Base-by-base conservation (phyloP, 2,888 invertebrate species). In the Drosophila affinis region DNA sequence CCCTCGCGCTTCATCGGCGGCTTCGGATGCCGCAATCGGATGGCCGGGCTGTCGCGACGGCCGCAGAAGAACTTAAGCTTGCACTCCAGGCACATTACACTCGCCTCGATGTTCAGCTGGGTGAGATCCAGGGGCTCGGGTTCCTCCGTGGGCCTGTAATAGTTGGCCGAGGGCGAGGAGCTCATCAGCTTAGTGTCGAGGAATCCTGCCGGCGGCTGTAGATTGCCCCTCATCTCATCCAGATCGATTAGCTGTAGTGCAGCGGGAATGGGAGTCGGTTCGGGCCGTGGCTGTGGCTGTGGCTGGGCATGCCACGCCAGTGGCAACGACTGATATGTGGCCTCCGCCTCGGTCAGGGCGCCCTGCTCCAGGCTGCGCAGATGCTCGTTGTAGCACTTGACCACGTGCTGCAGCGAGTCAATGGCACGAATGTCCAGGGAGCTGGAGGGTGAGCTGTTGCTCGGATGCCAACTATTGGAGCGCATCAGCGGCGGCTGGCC, bases 111-210 rank as follows among this genome's bases (percentile, higher is more conserved):
- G 89, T 97, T 97, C 46, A 97, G 91, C 83, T 97, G 95, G 0
- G 96, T 97, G 69, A 97, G 93, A 91, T 97, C 97, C 94, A 96
- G 95, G 0, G 97, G 97, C 88, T 97, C 97, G 0, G 96, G 96
- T 87, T 96, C 96, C 86, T 96, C 96, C 0, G 95, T 95, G 0
- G 96, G 96, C 72, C 96, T 94, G 89, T 96, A 96, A 90, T 96
- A 96, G 91, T 96, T 96, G 2, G 96, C 95, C 17, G 95, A 95
- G 12, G 92, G 92, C 18, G 91, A 92, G 6, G 91, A 90, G 56
- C 90, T 91, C 92, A 92, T 92, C 62, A 90, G 82, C 77, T 91
- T 93, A n/a, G 93, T 93, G 81, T 94, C 94, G 48, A 94, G 84
- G 77, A 94, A 94, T 3, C 91, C 89, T 4, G 82, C 84, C 2